Percentiles rank a stretch among this genome's conserved stretches.
phyloP scores from a whole-genome alignment of 2,113 vertebrate species.

The Labeo rohita region DNA sequence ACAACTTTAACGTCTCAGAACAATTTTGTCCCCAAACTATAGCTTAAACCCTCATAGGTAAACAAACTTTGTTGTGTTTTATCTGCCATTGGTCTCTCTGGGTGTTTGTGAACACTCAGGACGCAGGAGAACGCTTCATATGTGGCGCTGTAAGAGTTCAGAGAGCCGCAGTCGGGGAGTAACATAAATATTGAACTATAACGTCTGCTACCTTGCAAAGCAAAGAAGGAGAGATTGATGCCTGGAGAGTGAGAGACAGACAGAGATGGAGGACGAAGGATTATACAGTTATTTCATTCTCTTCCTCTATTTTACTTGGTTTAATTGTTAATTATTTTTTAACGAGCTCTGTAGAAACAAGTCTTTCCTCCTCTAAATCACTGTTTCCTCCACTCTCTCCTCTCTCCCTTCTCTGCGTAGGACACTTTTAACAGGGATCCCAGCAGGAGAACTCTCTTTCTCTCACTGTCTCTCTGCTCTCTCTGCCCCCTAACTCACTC shows the following conservation, averaged over 20 bases:
- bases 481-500: conserved; percentile 32
- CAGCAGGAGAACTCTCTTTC: conserved; percentile 17
- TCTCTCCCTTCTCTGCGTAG: neutral
- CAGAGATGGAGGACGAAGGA: conserved; percentile 1
- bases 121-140: neutral
- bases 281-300: conserved; percentile 13
- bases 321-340: conserved; percentile 35
- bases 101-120: neutral
- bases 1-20: neutral
- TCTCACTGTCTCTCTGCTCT: conserved; percentile 22
- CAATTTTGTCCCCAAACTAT: neutral
- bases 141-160: neutral
- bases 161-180: conserved; percentile 9
- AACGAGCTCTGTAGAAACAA: conserved; percentile 35
- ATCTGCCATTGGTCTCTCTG: neutral
- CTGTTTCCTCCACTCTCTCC: neutral
- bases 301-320: conserved; percentile 32
- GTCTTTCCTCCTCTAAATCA: conserved; percentile 33
- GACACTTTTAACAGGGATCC: conserved; percentile 17
- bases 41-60: neutral
- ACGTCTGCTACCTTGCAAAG: conserved; percentile 19
- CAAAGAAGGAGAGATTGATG: conserved; percentile 22
- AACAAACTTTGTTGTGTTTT: neutral
- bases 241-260: conserved; percentile 14
- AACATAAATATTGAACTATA: conserved; percentile 28